Evolutionary conservation across 1,140 invertebrate genomes (phyloP).

Genomic region (Homarus americanus): DNA sequence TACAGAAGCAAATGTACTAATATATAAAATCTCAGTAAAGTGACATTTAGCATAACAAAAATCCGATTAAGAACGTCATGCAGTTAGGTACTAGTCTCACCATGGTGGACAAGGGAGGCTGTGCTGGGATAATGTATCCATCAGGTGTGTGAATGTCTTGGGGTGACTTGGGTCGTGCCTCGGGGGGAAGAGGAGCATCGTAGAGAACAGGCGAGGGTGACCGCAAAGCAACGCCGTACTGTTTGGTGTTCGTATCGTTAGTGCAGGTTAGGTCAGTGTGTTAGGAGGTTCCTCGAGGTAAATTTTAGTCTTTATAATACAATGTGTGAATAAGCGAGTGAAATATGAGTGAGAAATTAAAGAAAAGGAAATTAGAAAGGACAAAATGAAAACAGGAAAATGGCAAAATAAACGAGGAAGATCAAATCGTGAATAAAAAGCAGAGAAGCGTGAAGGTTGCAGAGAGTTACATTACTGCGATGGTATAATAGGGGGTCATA

Average conservation of each 20-base stretch:
- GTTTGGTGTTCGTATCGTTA: not conserved
- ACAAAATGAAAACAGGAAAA: no score
- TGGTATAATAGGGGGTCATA: no score
- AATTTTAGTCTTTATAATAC: not conserved
- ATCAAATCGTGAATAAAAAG: no score
- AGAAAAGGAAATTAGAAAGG: no score
- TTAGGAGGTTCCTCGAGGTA: not conserved
- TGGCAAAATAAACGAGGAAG: no score
- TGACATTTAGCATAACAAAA: no score
- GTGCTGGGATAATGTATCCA: conserved; percentile 48
- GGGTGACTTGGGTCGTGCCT: not conserved
- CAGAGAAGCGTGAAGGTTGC: no score
- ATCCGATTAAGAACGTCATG: no score
- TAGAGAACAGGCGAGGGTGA: conserved; percentile 3
- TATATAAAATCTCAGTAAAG: no score
- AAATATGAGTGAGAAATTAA: no score
- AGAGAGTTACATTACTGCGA: no score
- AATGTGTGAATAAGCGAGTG: not conserved
- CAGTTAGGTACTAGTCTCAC: not conserved
- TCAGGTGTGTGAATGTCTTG: conserved; percentile 36
- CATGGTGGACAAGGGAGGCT: not conserved
- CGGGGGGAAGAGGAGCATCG: not conserved
- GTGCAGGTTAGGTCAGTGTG: not conserved
- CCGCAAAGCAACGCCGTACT: not conserved
- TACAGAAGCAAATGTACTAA: no score